Evolutionary conservation across 2,797 vertebrate species (phyloP).

Genomic region (Knipowitschia caucasica): DNA sequence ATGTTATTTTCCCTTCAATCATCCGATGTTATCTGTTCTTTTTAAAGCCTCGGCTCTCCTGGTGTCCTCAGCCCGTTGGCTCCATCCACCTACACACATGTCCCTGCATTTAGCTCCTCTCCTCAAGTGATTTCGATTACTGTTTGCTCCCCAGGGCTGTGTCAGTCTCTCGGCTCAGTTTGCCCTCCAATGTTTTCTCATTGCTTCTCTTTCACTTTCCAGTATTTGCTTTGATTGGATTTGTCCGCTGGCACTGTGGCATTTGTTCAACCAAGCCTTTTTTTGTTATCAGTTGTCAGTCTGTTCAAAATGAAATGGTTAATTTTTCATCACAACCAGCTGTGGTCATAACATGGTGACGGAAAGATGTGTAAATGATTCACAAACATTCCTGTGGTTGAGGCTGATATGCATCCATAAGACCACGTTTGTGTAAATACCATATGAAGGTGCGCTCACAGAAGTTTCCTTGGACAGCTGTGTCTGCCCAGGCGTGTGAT

Average conservation of each 20-base stretch:
- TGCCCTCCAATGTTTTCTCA: slow-evolving; percentile 38
- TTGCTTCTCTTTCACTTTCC: slow-evolving; percentile 28
- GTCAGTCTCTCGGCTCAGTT: slow-evolving; percentile 49
- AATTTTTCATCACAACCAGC: slow-evolving; percentile 26
- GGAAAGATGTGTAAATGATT: slow-evolving; percentile 13
- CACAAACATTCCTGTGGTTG: slow-evolving; percentile 26
- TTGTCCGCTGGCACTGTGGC: slow-evolving; percentile 23
- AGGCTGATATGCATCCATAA: slow-evolving; percentile 49
- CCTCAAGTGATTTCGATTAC: slow-evolving; percentile 63
- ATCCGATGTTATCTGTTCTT: slow-evolving; percentile 34
- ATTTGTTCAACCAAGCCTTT: slow-evolving; percentile 31
- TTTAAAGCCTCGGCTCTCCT: slow-evolving; percentile 27
- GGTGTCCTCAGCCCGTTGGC: slow-evolving; percentile 25
- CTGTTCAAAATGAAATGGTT: not conserved
- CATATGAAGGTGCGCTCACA: slow-evolving; percentile 35
- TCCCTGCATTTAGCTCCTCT: slow-evolving; percentile 29
- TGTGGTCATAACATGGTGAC: not conserved
- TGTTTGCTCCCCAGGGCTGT: slow-evolving; percentile 49
- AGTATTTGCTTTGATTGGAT: slow-evolving; percentile 32
- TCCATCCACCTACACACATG: slow-evolving; percentile 29
- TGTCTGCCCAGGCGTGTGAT: slow-evolving; percentile 48
- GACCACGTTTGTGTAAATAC: slow-evolving; percentile 61
- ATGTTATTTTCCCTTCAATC: slow-evolving; percentile 9
- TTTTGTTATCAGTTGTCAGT: slow-evolving; percentile 25
- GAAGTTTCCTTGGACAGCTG: slow-evolving; percentile 45